Conservation (phyloP, 2,888 invertebrate genomes). For the Candidula unifasciata region DNA sequence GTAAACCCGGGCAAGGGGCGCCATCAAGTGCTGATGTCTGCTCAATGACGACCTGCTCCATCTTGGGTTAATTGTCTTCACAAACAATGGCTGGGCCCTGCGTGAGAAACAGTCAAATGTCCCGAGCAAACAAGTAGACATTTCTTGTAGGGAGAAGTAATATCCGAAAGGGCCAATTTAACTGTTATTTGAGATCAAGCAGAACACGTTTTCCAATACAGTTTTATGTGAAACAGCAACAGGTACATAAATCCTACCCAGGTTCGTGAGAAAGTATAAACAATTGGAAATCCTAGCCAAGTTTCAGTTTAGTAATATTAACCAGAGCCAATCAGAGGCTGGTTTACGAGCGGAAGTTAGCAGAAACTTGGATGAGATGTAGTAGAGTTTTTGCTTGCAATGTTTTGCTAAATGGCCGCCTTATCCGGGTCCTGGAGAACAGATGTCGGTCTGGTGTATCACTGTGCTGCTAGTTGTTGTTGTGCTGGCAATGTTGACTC, state of each 20-base stretch:
- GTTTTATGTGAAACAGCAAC: not conserved
- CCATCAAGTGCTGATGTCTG: not conserved
- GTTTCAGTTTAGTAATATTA: not conserved
- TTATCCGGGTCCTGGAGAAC: too few species aligned
- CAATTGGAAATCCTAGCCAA: not conserved
- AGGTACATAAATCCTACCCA: not conserved
- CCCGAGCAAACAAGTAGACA: not conserved
- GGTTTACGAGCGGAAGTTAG: too few species aligned
- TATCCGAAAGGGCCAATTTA: not conserved
- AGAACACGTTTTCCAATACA: not conserved
- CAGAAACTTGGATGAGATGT: too few species aligned
- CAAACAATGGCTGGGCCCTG: not conserved
- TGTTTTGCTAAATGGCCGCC: too few species aligned
- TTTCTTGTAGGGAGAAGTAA: not conserved
- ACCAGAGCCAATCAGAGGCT: not conserved
- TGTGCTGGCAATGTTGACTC: too few species aligned
- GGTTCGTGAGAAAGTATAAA: conserved; percentile 5
- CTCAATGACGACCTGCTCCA: not conserved
- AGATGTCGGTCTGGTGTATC: too few species aligned
- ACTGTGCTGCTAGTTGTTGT: too few species aligned
- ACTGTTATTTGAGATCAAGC: not conserved
- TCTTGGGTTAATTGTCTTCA: not conserved
- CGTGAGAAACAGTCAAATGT: conserved; percentile 3
- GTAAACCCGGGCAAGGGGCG: not conserved
- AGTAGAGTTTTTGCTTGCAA: too few species aligned